Evolutionary conservation across 2,888 invertebrate genomes (phyloP), one percentile per base, ranked within the genome.

Genomic region (Escarpia spicata): DNA sequence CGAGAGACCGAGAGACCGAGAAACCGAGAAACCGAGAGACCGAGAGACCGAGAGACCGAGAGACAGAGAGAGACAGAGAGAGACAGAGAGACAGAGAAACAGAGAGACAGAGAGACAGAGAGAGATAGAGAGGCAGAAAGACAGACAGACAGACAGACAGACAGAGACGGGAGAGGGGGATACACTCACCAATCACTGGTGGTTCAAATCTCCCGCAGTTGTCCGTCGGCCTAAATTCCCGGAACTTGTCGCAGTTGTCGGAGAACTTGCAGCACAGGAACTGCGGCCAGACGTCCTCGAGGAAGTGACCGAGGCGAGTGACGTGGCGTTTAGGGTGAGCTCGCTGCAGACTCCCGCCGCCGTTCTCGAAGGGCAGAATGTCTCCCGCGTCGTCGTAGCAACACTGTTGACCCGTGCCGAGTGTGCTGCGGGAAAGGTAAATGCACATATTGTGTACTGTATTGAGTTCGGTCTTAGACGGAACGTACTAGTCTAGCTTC

Each of bases 291-390:
- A 75, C 75, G n/a, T 75, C 75, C 4, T 26, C 75, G 75, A 75
- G 75, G 19, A 75, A n/a, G 26, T 75, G 75, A 26, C 75, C 19
- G 3, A 75, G n/a, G 26, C 75, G 19, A 26, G 75, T 19, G n/a
- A 75, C 19, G 75, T 19, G 6, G 15, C 75, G 19, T n/a, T 75
- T 75, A 75, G 75, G 26, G 26, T 75, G 75, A n/a, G 75, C 75
- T 75, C 75, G 75, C 19, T 75, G 75, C 75, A 75, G 3, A n/a
- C 26, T 75, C n/a, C 75, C 75, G 26, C 75, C 75, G 19, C 75
- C 75, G 6, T 75, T 75, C n/a, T 75, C 75, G n/a, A 75, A 75
- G 75, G 75, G 75, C 75, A 75, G 75, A 75, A 75, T 75, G 75
- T 75, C n/a, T 26, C 75, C 75, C 2, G 75, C 75, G 6, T 75